Base-by-base conservation (phyloP, 1,140 invertebrate species). In the Apis florea region DNA sequence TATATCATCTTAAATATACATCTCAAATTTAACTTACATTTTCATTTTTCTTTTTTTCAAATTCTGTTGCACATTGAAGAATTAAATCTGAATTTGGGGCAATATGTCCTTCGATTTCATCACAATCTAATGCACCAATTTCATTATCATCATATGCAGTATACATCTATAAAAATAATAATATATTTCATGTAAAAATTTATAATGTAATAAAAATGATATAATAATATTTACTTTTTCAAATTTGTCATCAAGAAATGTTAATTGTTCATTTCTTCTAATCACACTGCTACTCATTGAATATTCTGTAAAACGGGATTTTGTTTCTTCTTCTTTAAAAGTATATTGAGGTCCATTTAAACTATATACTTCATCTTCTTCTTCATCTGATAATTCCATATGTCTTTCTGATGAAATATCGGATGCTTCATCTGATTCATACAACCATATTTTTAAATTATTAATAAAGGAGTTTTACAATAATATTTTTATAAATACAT, bases 271-370 rank as follows among this genome's bases (percentile, higher is more conserved):
- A 93, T 98, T 99, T 85, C 98, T 95, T 77, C 95, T 94, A 8
- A 99, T 97, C 0, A 98, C 96, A 88, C 98, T 98, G 66, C 97
- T 98, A 0, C 97, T 97, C 96, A 99, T 97, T 1, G 98, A 99
- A 93, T 99, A 99, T 89, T 98, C 96, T 0, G 98, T 99, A 92
- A 99, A 99, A 24, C 96, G 93, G 0, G 98, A 97, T 91, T 97
- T 98, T 1, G 96, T 97, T 91, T 98, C 97, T 89, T 97, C 96
- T 77, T 96, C 95, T 59, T 94, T 94, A 77, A 95, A 95, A 8
- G 90, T 85, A 73, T 89, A 92, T 79, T 94, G 90, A 59, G 85
- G 91, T 80, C 94, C 95, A 90, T 85, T 91, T 74, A 94, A 94
- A 91, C 93, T 96, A 84, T 83, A 91, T 80, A 93, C 91, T 85